phyloP scores from a whole-genome alignment of 2,113 vertebrate genomes.

The Trematomus loennbergii region DNA sequence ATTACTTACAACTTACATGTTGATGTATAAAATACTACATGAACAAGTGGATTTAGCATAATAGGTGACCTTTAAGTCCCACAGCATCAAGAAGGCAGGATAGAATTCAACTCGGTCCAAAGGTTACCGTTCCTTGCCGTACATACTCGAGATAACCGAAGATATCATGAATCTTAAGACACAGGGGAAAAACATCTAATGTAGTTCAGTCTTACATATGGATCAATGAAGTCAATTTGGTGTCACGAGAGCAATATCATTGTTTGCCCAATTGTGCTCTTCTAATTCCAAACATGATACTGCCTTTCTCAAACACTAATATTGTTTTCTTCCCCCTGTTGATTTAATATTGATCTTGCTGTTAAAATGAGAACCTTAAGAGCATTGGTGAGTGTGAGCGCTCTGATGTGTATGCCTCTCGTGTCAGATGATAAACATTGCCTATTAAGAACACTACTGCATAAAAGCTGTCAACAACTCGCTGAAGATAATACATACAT shows the following conservation, averaged over 20 bases:
- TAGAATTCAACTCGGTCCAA: conserved; percentile 23
- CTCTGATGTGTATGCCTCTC: neutral
- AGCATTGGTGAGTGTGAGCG: neutral
- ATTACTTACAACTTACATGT: too few species aligned
- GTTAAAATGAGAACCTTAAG: neutral
- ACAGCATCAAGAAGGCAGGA: conserved; percentile 13
- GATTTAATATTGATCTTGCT: neutral
- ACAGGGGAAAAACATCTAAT: conserved; percentile 32
- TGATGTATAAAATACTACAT: too few species aligned
- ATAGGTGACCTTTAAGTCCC: neutral
- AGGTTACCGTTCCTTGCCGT: conserved; percentile 2
- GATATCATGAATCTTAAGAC: conserved; percentile 21
- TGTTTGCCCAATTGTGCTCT: conserved; percentile 28
- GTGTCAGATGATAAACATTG: neutral
- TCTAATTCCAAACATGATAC: neutral
- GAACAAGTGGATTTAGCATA: too few species aligned
- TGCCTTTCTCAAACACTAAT: neutral
- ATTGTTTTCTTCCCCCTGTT: neutral
- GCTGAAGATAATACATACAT: too few species aligned
- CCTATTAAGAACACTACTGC: neutral
- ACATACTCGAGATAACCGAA: conserved; percentile 25
- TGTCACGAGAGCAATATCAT: conserved; percentile 29
- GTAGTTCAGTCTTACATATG: conserved; percentile 41
- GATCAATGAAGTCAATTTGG: conserved; percentile 48
- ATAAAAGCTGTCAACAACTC: too few species aligned